Evolutionary conservation across 2,113 vertebrate genomes (phyloP).

Genomic region (Labeo rohita): DNA sequence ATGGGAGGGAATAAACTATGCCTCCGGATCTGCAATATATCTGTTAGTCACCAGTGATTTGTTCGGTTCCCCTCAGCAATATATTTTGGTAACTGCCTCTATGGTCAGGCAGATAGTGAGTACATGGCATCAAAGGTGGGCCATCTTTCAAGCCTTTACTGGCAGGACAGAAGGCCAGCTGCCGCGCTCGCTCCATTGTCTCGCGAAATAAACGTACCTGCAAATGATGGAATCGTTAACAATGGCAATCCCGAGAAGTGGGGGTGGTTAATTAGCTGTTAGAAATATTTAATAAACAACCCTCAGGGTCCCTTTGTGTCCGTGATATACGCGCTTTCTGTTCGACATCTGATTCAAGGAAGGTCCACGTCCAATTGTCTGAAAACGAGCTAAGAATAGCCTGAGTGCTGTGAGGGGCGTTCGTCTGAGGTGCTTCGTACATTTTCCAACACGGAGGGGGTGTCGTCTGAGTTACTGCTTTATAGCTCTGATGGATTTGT

Average conservation of each 20-base stretch:
- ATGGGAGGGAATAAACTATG: slow-evolving; percentile 75
- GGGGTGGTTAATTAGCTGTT: slow-evolving; percentile 61
- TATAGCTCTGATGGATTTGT: slow-evolving; percentile 29
- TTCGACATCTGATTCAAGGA: slow-evolving; percentile 41
- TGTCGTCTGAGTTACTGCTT: slow-evolving; percentile 33
- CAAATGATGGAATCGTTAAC: slow-evolving; percentile 69
- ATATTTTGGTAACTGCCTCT: slow-evolving; percentile 80
- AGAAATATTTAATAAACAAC: slow-evolving; percentile 55
- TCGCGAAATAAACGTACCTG: slow-evolving; percentile 68
- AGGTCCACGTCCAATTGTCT: slow-evolving; percentile 43
- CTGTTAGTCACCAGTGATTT: slow-evolving; percentile 82
- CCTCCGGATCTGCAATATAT: slow-evolving; percentile 77
- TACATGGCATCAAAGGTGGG: slow-evolving; percentile 70
- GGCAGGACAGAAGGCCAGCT: slow-evolving; percentile 73
- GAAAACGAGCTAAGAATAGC: slow-evolving; percentile 50
- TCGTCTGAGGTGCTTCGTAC: slow-evolving; percentile 1
- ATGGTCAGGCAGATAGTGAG: slow-evolving; percentile 73
- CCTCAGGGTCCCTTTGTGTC: slow-evolving; percentile 49
- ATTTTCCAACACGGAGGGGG: slow-evolving; percentile 27
- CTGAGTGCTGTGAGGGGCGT: slow-evolving; percentile 16
- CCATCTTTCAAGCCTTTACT: slow-evolving; percentile 77
- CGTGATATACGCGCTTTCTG: slow-evolving; percentile 47
- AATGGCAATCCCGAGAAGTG: slow-evolving; percentile 55
- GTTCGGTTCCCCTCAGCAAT: slow-evolving; percentile 78
- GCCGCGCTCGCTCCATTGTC: slow-evolving; percentile 64